Evolutionary conservation across 1,140 invertebrate genomes (phyloP).

Genomic region (Anadara kagoshimensis): DNA sequence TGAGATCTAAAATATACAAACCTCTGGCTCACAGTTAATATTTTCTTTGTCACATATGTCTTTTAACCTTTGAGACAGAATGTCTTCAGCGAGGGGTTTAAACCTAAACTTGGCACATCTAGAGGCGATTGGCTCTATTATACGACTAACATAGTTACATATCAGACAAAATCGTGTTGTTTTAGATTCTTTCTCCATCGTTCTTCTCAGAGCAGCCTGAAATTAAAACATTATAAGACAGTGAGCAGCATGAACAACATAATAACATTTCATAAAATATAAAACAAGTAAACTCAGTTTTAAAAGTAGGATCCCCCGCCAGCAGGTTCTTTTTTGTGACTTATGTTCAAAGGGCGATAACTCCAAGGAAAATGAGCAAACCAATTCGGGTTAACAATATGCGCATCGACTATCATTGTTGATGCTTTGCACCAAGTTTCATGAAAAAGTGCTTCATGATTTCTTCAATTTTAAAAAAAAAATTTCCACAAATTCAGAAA

Average conservation of each 20-base stretch:
- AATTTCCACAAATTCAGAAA: too few species aligned
- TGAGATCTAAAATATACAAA: conserved; percentile 54
- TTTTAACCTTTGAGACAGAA: conserved; percentile 79
- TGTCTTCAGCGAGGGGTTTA: conserved; percentile 83
- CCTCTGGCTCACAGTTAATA: conserved; percentile 82
- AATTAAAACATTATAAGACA: conserved; percentile 8
- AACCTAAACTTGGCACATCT: conserved; percentile 99
- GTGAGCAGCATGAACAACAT: background rate
- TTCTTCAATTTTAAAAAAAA: too few species aligned
- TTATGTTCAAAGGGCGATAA: too few species aligned
- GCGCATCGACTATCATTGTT: too few species aligned
- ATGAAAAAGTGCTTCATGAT: too few species aligned
- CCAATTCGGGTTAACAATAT: too few species aligned
- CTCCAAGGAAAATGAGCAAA: too few species aligned
- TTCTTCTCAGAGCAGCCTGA: conserved; percentile 92
- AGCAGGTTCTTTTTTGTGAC: too few species aligned
- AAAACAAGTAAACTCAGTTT: too few species aligned
- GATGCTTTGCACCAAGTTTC: too few species aligned
- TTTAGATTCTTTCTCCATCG: conserved; percentile 97
- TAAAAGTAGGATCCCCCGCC: too few species aligned
- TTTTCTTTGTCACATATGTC: conserved; percentile 89
- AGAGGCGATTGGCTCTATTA: conserved; percentile 98
- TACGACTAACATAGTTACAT: conserved; percentile 98
- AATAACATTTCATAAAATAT: too few species aligned
- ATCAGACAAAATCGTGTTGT: conserved; percentile 98